Evolutionary conservation across 1,140 invertebrate species (phyloP).

Genomic region (Drosophila leontia): DNA sequence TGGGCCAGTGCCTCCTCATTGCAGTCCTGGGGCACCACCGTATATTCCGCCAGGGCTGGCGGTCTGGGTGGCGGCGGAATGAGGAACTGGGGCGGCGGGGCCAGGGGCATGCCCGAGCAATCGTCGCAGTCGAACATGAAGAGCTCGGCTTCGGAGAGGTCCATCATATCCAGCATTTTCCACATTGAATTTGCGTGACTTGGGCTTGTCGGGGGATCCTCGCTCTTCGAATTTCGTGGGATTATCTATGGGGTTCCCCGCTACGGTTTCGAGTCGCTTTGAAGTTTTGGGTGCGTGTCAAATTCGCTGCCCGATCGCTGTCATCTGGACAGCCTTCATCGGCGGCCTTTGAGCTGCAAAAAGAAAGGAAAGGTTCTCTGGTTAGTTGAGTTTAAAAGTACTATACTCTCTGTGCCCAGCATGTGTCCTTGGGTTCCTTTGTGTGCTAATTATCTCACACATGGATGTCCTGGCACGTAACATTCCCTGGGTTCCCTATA

Average conservation of each 20-base stretch:
- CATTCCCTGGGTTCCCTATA: conserved; percentile 17
- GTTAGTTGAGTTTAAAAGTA: conserved; percentile 46
- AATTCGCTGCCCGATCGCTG: conserved; percentile 71
- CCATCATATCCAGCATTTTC: conserved; percentile 78
- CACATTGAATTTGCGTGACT: conserved; percentile 68
- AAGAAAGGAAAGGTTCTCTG: conserved; percentile 13
- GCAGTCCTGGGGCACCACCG: conserved; percentile 71
- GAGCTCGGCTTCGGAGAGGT: conserved; percentile 67
- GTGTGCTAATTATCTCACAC: conserved; percentile 66
- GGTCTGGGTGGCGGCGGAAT: conserved; percentile 87
- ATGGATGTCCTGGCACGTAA: conserved; percentile 61
- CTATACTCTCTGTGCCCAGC: conserved; percentile 23
- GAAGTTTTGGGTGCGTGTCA: conserved; percentile 64
- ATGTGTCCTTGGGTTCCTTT: conserved; percentile 25
- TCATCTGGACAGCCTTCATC: conserved; percentile 72
- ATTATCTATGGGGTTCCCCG: conserved; percentile 20
- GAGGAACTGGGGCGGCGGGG: conserved; percentile 87
- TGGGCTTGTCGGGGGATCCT: conserved; percentile 9
- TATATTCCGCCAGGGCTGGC: conserved; percentile 85
- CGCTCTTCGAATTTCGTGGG: conserved; percentile 5
- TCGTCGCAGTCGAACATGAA: conserved; percentile 85
- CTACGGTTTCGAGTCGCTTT: conserved; percentile 27
- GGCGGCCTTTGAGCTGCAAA: conserved; percentile 66
- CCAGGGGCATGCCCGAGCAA: conserved; percentile 87
- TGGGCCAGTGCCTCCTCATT: conserved; percentile 77